Percentiles rank a stretch among this genome's conserved stretches.
These are phyloP conservation scores for Meloe dianella DNA, from an alignment of 2,888 invertebrate genomes.

Conservation along the genomic window DNA sequence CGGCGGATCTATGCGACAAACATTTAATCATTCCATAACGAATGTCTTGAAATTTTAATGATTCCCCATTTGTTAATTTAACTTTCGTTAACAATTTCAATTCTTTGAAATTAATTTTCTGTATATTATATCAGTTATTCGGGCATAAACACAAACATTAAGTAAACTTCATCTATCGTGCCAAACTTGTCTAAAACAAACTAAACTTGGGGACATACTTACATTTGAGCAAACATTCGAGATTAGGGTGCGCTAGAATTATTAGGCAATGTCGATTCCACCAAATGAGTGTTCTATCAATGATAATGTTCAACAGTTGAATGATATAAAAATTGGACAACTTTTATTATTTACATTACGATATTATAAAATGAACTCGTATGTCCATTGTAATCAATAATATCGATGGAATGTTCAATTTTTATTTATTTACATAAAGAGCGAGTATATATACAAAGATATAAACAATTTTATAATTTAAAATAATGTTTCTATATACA, in stretches of 20 bases:
- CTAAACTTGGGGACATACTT: conserved; percentile 44
- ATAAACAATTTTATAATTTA: conserved; percentile 48
- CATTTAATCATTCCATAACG: conserved; percentile 4
- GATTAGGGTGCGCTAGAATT: conserved; percentile 41
- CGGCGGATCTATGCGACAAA: conserved; percentile 4
- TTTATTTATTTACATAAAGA: conserved; percentile 44
- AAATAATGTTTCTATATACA: conserved; percentile 46
- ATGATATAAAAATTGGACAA: background rate
- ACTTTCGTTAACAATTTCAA: background rate
- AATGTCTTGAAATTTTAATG: conserved; percentile 7
- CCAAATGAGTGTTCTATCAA: conserved; percentile 5
- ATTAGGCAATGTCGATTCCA: conserved; percentile 36
- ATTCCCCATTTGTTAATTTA: conserved; percentile 7
- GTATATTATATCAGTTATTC: conserved; percentile 17
- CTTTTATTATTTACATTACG: background rate
- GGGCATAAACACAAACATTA: conserved; percentile 32
- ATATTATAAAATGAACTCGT: no score
- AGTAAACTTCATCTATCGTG: conserved; percentile 43
- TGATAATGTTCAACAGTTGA: background rate
- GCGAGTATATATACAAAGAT: conserved; percentile 53
- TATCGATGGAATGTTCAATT: background rate
- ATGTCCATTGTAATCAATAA: background rate
- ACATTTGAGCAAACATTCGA: conserved; percentile 43
- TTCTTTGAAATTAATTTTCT: background rate
- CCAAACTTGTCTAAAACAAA: conserved; percentile 43